phyloP scores from a whole-genome alignment of 2,797 vertebrate species.

The Aeoliscus strigatus region DNA sequence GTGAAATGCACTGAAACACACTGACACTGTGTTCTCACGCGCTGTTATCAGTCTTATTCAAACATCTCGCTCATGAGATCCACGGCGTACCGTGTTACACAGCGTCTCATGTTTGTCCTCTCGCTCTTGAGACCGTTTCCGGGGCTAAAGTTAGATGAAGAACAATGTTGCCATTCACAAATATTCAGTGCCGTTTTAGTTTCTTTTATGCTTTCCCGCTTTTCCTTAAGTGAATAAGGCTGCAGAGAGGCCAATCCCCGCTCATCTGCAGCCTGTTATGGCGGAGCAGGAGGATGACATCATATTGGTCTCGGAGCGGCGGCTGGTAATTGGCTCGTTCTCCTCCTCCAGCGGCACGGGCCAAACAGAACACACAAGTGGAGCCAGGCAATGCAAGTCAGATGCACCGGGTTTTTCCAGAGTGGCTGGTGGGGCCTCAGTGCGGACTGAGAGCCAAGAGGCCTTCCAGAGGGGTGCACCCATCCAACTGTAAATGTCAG shows the following conservation, averaged over 20 bases:
- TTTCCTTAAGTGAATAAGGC: slow-evolving; percentile 58
- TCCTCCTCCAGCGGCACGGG: slow-evolving; percentile 69
- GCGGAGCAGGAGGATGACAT: slow-evolving; percentile 71
- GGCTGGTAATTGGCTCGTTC: slow-evolving; percentile 74
- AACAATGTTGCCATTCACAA: slow-evolving; percentile 47
- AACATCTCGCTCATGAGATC: slow-evolving; percentile 43
- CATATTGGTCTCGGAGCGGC: slow-evolving; percentile 71
- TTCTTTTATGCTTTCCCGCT: slow-evolving; percentile 45
- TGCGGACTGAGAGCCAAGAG: slow-evolving; percentile 67
- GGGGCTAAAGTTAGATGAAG: slow-evolving; percentile 38
- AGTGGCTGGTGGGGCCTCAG: slow-evolving; percentile 70
- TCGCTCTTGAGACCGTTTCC: slow-evolving; percentile 23
- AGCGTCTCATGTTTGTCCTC: slow-evolving; percentile 29
- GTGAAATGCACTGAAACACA: slow-evolving; percentile 23
- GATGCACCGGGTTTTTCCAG: slow-evolving; percentile 79
- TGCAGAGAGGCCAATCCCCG: slow-evolving; percentile 57
- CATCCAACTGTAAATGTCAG: slow-evolving; percentile 79
- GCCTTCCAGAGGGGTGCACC: slow-evolving; percentile 64
- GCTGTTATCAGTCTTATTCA: slow-evolving; percentile 56
- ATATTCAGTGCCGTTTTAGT: slow-evolving; percentile 45
- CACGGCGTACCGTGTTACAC: slow-evolving; percentile 42
- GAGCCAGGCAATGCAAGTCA: slow-evolving; percentile 77
- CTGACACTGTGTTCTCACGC: slow-evolving; percentile 47
- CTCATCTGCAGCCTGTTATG: slow-evolving; percentile 79
- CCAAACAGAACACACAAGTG: slow-evolving; percentile 81